Evolutionary conservation across 2,797 vertebrate species (phyloP), one percentile per base, ranked within the genome.

Genomic region (Cirrhinus mrigala): DNA sequence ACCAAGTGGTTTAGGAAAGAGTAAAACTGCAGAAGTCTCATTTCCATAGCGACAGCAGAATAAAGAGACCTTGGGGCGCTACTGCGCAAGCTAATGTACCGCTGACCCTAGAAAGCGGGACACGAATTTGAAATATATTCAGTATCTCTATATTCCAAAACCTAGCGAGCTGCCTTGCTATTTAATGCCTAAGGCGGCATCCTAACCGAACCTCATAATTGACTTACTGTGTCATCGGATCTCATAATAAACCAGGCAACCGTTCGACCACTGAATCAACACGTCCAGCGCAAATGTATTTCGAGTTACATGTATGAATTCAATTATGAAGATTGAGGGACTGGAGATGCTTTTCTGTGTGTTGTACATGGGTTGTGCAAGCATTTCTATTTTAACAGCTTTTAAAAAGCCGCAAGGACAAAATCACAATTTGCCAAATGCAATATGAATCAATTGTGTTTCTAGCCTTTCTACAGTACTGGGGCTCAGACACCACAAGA

Each of bases 41-140:
- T 89, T 89, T 88, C 87, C 87, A 88, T 85, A 87, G 88, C 56
- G 82, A 85, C 87, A 50, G 54, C 64, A 82, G 50, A 85, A 80
- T 79, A 79, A 87, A 77, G 18, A 73, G 52, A 81, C 58, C 80
- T 80, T 9, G 54, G 64, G 84, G 79, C 24, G 33, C 74, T 68
- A 56, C 48, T 18, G 7, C 4, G 14, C 79, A 71, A 81, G 69
- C 79, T 68, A 78, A 85, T 70, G 71, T 66, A 69, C 54, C 62
- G 22, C 54, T 89, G 85, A 83, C 79, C 79, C 85, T 44, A 22
- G 68, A 85, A 85, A 84, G 73, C 44, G 10, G 66, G 46, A 66
- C 27, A n/a, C 14, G 22, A 48, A 46, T 54, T 71, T 69, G 6
- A 64, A 83, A 83, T 66, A 56, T 77, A 77, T 77, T 76, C 71